phyloP scores from a whole-genome alignment of 2,113 vertebrate genomes.

The Hystrix cristata region DNA sequence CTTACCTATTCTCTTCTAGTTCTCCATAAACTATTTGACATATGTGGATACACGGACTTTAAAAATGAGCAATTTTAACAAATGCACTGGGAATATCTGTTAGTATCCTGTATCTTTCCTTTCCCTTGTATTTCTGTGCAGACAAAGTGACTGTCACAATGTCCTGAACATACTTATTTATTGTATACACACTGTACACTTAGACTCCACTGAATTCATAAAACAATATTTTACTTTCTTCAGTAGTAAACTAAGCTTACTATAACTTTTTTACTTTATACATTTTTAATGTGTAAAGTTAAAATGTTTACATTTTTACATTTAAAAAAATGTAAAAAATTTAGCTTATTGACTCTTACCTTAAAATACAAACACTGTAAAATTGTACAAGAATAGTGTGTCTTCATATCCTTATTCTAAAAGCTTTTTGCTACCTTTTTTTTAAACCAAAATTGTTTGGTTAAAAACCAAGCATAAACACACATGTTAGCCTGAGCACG shows the following conservation, averaged over 20 bases:
- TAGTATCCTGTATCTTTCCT: background rate
- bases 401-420: background rate
- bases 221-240: background rate
- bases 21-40: conserved; percentile 29
- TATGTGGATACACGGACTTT: background rate
- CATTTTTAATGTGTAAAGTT: background rate
- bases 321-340: background rate
- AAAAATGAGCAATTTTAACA: background rate
- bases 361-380: background rate
- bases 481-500: background rate
- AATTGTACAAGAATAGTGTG: background rate
- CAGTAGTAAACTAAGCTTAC: background rate
- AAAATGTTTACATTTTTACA: no score
- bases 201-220: background rate
- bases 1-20: background rate
- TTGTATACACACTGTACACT: background rate
- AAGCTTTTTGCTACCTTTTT: background rate
- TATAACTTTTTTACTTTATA: background rate
- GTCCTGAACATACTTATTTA: background rate
- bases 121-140: background rate
- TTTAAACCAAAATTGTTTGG: background rate
- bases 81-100: background rate
- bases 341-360: background rate
- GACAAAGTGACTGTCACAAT: background rate
- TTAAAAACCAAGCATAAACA: background rate